Evolutionary conservation across 2,113 vertebrate genomes (phyloP).

Genomic region (Mesoclemmys tuberculata): DNA sequence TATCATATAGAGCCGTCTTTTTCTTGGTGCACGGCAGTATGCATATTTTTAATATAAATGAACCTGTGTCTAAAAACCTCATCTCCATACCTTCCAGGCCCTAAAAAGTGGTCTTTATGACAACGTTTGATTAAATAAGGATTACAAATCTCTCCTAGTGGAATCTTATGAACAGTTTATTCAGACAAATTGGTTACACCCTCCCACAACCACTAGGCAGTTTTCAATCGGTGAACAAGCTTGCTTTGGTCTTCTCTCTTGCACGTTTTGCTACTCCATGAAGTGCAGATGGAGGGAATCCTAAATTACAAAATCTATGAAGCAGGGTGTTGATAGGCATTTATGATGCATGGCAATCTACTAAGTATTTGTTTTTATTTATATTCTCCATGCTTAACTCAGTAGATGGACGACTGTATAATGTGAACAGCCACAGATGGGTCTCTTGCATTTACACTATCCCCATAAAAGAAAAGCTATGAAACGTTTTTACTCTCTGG

Average conservation of each 20-base stretch:
- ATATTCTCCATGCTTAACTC: neutral
- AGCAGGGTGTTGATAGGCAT: neutral
- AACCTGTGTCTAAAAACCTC: slow-evolving; percentile 58
- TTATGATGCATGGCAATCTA: neutral
- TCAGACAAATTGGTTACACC: slow-evolving; percentile 58
- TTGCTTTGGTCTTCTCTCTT: neutral
- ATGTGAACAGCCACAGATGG: neutral
- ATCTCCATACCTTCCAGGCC: slow-evolving; percentile 33
- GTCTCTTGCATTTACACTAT: neutral
- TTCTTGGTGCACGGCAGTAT: slow-evolving; percentile 44
- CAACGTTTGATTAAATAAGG: slow-evolving; percentile 59
- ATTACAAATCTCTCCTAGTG: slow-evolving; percentile 40
- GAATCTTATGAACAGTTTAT: slow-evolving; percentile 58
- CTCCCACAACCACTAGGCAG: slow-evolving; percentile 22
- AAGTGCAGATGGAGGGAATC: neutral
- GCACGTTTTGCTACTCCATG: neutral
- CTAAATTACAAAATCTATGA: neutral
- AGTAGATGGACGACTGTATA: neutral
- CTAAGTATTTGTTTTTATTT: neutral
- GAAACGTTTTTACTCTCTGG: neutral
- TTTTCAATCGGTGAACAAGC: slow-evolving; percentile 11
- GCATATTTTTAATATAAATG: slow-evolving; percentile 59
- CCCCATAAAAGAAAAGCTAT: neutral
- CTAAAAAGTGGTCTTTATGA: slow-evolving; percentile 58
- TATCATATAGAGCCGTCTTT: slow-evolving; percentile 37